Percentiles rank a stretch among this genome's conserved stretches.
These are phyloP conservation scores for Ennomos quercinarius DNA, from an alignment of 2,888 invertebrate species.

Conservation along the genomic window DNA sequence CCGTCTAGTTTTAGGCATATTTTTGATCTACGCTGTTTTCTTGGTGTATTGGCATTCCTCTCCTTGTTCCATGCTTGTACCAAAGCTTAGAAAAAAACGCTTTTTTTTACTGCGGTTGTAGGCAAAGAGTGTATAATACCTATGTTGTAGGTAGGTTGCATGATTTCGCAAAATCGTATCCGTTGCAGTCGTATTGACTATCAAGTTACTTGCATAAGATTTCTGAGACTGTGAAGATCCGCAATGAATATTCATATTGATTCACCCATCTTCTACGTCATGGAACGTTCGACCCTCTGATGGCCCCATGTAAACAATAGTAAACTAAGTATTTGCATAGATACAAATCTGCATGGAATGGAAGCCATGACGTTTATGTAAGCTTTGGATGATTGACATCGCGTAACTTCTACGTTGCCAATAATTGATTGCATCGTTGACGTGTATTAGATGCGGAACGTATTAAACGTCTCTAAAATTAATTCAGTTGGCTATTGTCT, in stretches of 20 bases:
- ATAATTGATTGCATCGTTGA: conserved; percentile 44
- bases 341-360: conserved; percentile 39
- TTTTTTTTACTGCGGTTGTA: too few species aligned
- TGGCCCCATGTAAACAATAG: conserved; percentile 42
- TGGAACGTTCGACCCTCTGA: conserved; percentile 37
- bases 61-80: too few species aligned
- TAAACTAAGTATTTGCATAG: conserved; percentile 37
- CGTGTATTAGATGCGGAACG: conserved; percentile 8
- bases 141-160: too few species aligned
- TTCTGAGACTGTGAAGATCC: conserved; percentile 12
- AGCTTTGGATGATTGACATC: conserved; percentile 46
- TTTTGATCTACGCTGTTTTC: too few species aligned
- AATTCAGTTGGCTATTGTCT: conserved; percentile 49
- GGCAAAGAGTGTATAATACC: too few species aligned
- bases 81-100: too few species aligned
- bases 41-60: too few species aligned
- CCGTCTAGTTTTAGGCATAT: too few species aligned
- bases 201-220: not conserved
- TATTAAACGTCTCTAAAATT: conserved; percentile 36
- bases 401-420: conserved; percentile 52
- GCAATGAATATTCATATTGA: conserved; percentile 33
- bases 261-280: conserved; percentile 33
- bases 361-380: conserved; percentile 32
- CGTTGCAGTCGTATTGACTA: too few species aligned
- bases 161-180: too few species aligned